Conservation (phyloP, 2,888 invertebrate genomes). For the Girardia tigrina region DNA sequence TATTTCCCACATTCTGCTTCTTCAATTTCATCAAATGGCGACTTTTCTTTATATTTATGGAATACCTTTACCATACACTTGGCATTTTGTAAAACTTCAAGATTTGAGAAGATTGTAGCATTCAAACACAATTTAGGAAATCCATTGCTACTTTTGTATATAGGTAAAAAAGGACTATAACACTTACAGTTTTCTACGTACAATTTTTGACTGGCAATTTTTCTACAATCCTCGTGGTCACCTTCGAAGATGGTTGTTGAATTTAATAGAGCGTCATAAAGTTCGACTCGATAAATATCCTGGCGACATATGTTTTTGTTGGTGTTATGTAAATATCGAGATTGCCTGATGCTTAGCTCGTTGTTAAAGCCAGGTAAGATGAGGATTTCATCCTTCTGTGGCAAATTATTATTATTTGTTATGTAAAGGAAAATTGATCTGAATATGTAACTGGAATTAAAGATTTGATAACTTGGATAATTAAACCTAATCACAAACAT, state of each 20-base stretch:
- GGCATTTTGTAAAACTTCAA: constrained; percentile 15
- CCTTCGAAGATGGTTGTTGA: constrained; percentile 26
- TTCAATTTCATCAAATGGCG: neutral
- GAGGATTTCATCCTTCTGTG: constrained; percentile 7
- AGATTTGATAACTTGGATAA: constrained; percentile 24
- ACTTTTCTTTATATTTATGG: neutral
- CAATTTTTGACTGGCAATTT: constrained; percentile 24
- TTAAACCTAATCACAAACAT: constrained; percentile 24
- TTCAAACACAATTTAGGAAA: constrained; percentile 30
- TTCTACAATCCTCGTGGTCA: constrained; percentile 30
- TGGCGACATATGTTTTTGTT: constrained; percentile 28
- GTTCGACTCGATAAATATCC: constrained; percentile 29
- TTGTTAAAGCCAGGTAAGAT: constrained; percentile 33
- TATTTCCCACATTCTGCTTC: constrained; percentile 21
- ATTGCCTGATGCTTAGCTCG: constrained; percentile 18
- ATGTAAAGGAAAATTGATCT: constrained; percentile 28
- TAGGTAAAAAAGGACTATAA: constrained; percentile 32
- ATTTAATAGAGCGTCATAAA: constrained; percentile 25
- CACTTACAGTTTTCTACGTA: constrained; percentile 29
- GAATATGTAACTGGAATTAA: constrained; percentile 28
- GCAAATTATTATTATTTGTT: constrained; percentile 26
- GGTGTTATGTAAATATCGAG: constrained; percentile 12
- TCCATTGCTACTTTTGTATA: constrained; percentile 9
- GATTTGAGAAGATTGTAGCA: constrained; percentile 18
- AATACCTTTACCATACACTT: constrained; percentile 12